phyloP scores from a whole-genome alignment of 2,113 vertebrate genomes.

The Phaethon lepturus region DNA sequence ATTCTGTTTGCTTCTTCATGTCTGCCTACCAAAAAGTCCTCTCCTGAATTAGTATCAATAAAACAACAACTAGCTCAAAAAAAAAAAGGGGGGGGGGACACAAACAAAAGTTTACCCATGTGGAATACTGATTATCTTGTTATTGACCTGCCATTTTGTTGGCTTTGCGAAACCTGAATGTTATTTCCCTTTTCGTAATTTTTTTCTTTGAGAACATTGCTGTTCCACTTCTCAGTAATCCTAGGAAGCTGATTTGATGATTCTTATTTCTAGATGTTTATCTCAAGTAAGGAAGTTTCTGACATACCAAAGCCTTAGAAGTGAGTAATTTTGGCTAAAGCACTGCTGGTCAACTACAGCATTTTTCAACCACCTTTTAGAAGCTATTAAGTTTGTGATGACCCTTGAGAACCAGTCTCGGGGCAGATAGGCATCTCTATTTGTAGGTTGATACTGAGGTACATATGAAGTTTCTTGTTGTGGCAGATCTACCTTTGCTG shows the following conservation, averaged over 20 bases:
- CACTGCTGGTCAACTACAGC: background rate
- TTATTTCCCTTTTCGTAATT: background rate
- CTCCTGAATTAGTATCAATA: background rate
- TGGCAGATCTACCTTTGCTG: constrained; percentile 85
- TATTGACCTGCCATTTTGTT: background rate
- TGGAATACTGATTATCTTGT: background rate
- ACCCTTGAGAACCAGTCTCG: background rate
- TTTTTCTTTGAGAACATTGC: background rate
- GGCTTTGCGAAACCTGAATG: background rate
- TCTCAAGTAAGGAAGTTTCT: background rate
- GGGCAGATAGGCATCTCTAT: background rate
- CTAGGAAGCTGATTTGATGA: background rate
- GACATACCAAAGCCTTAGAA: background rate
- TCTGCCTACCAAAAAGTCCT: background rate
- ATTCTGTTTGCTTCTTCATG: background rate
- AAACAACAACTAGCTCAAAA: background rate
- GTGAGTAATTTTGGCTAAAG: background rate
- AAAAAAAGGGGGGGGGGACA: too few relatives aligned
- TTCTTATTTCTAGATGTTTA: background rate
- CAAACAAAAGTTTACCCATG: background rate
- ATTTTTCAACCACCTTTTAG: background rate
- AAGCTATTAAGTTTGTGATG: background rate
- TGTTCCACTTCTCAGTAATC: background rate
- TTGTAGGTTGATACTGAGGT: background rate
- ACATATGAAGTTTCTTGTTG: background rate